Evolutionary conservation across 2,113 vertebrate species (phyloP), one percentile per base, ranked within the genome.

Genomic region (Bubo blakistoni): DNA sequence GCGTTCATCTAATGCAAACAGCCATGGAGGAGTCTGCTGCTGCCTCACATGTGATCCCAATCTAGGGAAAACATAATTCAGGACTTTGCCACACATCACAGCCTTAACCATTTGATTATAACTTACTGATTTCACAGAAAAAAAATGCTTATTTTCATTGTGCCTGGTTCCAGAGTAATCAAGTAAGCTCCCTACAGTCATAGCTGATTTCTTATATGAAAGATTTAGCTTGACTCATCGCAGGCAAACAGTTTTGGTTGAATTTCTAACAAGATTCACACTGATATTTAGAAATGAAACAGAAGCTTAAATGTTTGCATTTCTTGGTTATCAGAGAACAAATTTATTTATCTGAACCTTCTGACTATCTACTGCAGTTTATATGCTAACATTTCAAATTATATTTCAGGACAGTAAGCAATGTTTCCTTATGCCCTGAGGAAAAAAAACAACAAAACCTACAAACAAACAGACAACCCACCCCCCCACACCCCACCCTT

Each of bases 81-180:
- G 66, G 77, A 54, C 52, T 95, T 91, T 96, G 63, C 47, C 78
- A 88, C 63, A 87, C 55, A 88, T 96, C 81, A 88, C 20, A 95
- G 44, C 55, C 72, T 95, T 94, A 97, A 95, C 59, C 12, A 81
- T 92, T 94, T 97, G 24, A 61, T 47, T 86, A 74, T 92, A 71
- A 81, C 17, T 72, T 86, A 88, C 18, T 27, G 7, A 90, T 90
- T 96, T 74, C 26, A 77, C 40, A 86, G 57, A 34, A 67, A 66
- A 52, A 65, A 59, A 91, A n/a, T 29, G 29, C 38, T 80, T 86
- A 36, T 94, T 95, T 94, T 90, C 30, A 92, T 62, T 95, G 38
- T 81, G n/a, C 14, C 30, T 79, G 2, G 5, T 82, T 88, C 47
- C 11, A 88, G 92, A 94, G 40, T 86, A 95, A 88, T 81, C 93